These are phyloP conservation scores for Chionis minor DNA, from an alignment of 2,113 vertebrate species.

Conservation along the genomic window DNA sequence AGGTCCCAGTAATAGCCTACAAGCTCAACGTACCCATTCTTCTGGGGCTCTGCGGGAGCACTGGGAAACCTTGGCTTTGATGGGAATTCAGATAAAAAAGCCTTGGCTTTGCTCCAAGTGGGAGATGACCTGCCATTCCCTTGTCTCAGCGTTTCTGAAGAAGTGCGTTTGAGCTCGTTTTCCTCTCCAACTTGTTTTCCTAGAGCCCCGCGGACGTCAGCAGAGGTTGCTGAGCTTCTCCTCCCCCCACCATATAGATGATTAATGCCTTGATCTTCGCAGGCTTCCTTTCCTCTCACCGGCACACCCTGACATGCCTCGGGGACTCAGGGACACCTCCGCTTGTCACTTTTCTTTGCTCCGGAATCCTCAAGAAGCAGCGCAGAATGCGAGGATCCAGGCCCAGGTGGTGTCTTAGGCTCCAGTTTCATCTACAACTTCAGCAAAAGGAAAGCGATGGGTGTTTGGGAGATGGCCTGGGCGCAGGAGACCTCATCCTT, in stretches of 20 bases:
- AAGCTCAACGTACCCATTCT: fast-evolving
- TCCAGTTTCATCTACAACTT: not conserved
- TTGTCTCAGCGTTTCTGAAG: not conserved
- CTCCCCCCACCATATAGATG: not conserved
- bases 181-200: not conserved
- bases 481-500: fast-evolving
- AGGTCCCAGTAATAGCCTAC: not conserved
- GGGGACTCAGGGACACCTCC: not conserved
- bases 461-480: not conserved
- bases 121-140: not conserved
- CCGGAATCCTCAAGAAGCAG: not conserved
- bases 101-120: not conserved
- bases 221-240: not conserved
- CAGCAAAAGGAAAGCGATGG: not conserved
- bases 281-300: not conserved
- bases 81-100: not conserved
- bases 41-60: fast-evolving
- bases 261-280: not conserved
- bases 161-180: not conserved
- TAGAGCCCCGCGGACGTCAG: not conserved
- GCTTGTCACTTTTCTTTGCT: not conserved
- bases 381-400: not conserved
- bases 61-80: not conserved
- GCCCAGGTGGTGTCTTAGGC: not conserved
- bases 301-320: not conserved